Conservation (phyloP, 2,888 invertebrate species). For the Zaprionus obscuricornis region DNA sequence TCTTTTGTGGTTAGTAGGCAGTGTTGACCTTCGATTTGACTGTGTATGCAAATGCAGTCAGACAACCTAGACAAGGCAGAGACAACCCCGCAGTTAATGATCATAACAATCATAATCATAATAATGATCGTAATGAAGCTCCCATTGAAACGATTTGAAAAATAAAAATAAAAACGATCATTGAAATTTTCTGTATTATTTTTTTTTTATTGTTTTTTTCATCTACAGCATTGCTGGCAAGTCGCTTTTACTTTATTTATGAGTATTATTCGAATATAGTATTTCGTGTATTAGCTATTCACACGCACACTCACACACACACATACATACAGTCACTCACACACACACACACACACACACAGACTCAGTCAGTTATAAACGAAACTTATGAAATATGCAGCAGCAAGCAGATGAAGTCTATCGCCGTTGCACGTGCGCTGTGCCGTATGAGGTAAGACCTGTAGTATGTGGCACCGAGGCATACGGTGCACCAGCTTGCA, state of each 20-base stretch:
- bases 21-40: constrained; percentile 48
- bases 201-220: neutral
- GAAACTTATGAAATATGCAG: constrained; percentile 25
- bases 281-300: constrained; percentile 49
- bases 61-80: neutral
- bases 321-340: constrained; percentile 2
- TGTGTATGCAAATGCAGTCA: constrained; percentile 52
- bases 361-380: constrained; percentile 23
- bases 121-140: constrained; percentile 26
- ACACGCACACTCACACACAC: constrained; percentile 20
- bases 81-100: constrained; percentile 22
- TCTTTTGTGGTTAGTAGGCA: constrained; percentile 23
- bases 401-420: constrained; percentile 13
- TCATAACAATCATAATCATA: constrained; percentile 8
- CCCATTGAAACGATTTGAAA: constrained; percentile 11
- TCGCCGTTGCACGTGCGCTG: constrained; percentile 72
- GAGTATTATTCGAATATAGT: constrained; percentile 29
- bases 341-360: constrained; percentile 4
- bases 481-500: constrained; percentile 79
- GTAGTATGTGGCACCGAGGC: constrained; percentile 67
- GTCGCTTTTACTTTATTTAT: constrained; percentile 66
- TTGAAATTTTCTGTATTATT: too few species aligned
- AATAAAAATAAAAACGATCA: too few species aligned
- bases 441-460: constrained; percentile 78
- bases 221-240: constrained; percentile 53